Conservation (phyloP, 1,140 invertebrate species). For the Littorina saxatilis region DNA sequence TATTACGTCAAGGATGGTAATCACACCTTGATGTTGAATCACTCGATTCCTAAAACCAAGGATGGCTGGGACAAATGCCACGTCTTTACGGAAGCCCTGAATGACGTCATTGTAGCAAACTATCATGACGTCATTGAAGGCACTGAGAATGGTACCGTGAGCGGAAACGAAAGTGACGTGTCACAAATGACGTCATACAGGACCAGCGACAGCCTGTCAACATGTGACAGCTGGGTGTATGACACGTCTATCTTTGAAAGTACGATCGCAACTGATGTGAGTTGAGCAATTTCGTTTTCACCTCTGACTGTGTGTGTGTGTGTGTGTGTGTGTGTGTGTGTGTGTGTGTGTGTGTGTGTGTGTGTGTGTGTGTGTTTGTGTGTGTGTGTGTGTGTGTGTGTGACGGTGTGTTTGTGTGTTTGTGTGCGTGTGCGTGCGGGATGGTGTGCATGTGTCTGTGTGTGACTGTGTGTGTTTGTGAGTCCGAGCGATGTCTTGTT, state of each 20-base stretch:
- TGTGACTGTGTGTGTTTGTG: no score
- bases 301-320: neutral
- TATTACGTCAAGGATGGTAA: neutral
- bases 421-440: no score
- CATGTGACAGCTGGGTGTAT: neutral
- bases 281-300: neutral
- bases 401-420: no score
- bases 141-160: no score
- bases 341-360: slow-evolving; percentile 9
- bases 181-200: no score
- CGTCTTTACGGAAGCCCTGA: no score
- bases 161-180: neutral
- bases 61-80: neutral
- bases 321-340: slow-evolving; percentile 1
- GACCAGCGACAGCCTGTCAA: no score
- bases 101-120: no score
- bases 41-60: neutral
- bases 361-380: no score
- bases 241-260: neutral
- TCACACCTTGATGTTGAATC: neutral
- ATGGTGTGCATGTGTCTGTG: no score
- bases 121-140: no score
- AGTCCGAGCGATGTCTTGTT: neutral
- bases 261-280: slow-evolving; percentile 6
- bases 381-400: no score